A percentile compares a stretch with the other conserved stretches of the same genome.
These are phyloP conservation scores for Camponotus pennsylvanicus DNA, from an alignment of 1,140 invertebrate genomes.

Conservation along the genomic window DNA sequence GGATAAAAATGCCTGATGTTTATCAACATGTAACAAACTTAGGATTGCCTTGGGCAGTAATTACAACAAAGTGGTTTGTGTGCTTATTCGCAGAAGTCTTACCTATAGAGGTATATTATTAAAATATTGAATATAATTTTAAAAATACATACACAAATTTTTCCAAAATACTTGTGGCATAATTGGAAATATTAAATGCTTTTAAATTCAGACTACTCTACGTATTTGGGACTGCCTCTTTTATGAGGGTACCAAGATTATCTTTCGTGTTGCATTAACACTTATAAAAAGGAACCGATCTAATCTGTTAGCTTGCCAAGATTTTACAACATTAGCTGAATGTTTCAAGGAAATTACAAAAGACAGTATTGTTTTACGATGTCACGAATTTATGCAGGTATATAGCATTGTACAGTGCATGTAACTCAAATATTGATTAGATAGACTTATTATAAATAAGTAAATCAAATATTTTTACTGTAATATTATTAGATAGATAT, in stretches of 20 bases:
- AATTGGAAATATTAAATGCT: constrained; percentile 31
- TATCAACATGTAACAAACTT: constrained; percentile 92
- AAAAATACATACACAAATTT: too few species aligned
- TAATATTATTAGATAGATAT: too few species aligned
- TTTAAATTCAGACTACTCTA: constrained; percentile 90
- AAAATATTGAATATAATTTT: constrained; percentile 16
- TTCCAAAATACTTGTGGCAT: constrained; percentile 28
- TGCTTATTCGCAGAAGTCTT: constrained; percentile 97
- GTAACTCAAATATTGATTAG: neutral
- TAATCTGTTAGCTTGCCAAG: constrained; percentile 90
- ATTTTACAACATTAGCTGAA: constrained; percentile 91
- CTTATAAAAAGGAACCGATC: constrained; percentile 92
- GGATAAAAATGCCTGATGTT: constrained; percentile 92
- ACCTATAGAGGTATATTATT: constrained; percentile 91
- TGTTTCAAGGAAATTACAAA: constrained; percentile 93
- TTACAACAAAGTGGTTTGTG: constrained; percentile 97
- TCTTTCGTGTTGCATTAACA: constrained; percentile 95
- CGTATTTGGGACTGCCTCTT: constrained; percentile 98
- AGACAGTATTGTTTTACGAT: constrained; percentile 91
- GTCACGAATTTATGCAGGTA: constrained; percentile 95
- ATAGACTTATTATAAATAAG: too few species aligned
- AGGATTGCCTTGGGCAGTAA: constrained; percentile 94
- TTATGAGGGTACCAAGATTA: constrained; percentile 95
- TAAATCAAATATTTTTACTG: neutral
- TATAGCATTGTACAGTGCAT: constrained; percentile 6